Base-by-base conservation (phyloP, 1,140 invertebrate genomes). In the Tyrophagus putrescentiae region DNA sequence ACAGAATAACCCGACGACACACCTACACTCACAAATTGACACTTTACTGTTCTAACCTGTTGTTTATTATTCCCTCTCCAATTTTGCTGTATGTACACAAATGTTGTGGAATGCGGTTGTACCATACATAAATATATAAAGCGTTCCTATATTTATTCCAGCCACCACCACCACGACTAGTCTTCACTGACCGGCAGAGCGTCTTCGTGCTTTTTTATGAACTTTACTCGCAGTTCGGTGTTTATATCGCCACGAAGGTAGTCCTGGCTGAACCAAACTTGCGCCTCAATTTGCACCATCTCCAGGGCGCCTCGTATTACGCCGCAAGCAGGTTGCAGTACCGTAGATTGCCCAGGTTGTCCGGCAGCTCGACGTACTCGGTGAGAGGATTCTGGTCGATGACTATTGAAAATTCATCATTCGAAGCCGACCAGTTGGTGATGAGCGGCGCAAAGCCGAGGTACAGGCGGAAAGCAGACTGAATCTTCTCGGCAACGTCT, bases 361-460 rank as follows among this genome's bases (percentile, higher is more conserved):
- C 91, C 4, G 95, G 95, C 65, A 98, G 77, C 75, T 99, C 95
- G 4, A 97, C 93, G 79, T 97, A 96, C 72, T 99, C 95, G n/a
- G 87, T 91, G 16, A 99, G 72, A 0, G 95, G 94, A 76, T 96
- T 98, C 32, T 83, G 79, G 64, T 98, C 94, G 70, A 98, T 84
- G 1, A 90, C 81, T 3, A 98, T 75, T 0, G 93, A 97, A 76
- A 98, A 98, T 75, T 98, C 94, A 75, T 98, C 92, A 4, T 85
- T 88, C 6, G 85, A 79, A 50, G 85, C 77, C 67, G 84, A 94
- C 92, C 92, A 97, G 68, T 92, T 94, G 0, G 84, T 84, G 1
- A 97, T 84, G 4, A 82, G 83, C 6, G 91, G 89, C 58, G 83
- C 84, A 64, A 96, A 84, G 59, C 87, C 90, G 16, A 97, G 75